Evolutionary conservation across 2,888 invertebrate genomes (phyloP).

Genomic region (Scaptomyza tumidula): DNA sequence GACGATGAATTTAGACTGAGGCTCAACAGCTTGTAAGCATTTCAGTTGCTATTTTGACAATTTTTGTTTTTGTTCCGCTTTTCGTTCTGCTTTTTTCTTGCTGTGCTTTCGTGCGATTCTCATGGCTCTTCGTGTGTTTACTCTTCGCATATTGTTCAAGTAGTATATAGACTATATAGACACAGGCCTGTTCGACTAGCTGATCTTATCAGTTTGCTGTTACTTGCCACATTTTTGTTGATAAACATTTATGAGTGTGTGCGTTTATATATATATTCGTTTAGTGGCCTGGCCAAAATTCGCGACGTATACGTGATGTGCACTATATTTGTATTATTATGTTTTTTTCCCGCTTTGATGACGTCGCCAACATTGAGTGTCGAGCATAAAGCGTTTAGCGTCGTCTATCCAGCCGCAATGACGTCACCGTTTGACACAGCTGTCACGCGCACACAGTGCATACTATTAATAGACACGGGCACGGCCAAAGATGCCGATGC

Average conservation of each 20-base stretch:
- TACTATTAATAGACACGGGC: slow-evolving; percentile 68
- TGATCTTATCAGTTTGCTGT: slow-evolving; percentile 51
- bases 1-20: slow-evolving; percentile 77
- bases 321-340: slow-evolving; percentile 1
- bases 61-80: slow-evolving; percentile 63
- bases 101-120: slow-evolving; percentile 73
- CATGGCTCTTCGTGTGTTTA: slow-evolving; percentile 63
- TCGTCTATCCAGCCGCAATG: slow-evolving; percentile 57
- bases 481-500: slow-evolving; percentile 33
- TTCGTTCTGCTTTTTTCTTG: slow-evolving; percentile 61
- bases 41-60: slow-evolving; percentile 71
- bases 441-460: slow-evolving; percentile 71
- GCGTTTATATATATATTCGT: slow-evolving; percentile 10
- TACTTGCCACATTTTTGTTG: slow-evolving; percentile 22
- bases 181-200: neutral
- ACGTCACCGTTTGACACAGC: slow-evolving; percentile 69
- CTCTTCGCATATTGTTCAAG: slow-evolving; percentile 47
- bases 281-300: slow-evolving; percentile 39
- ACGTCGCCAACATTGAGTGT: slow-evolving; percentile 49
- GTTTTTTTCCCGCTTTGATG: slow-evolving; percentile 41
- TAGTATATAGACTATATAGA: slow-evolving; percentile 1
- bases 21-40: slow-evolving; percentile 71
- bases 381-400: slow-evolving; percentile 8
- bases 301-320: slow-evolving; percentile 54
- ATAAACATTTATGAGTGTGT: neutral